phyloP scores from a whole-genome alignment of 2,888 invertebrate species.

The Acrobeloides nanus region DNA sequence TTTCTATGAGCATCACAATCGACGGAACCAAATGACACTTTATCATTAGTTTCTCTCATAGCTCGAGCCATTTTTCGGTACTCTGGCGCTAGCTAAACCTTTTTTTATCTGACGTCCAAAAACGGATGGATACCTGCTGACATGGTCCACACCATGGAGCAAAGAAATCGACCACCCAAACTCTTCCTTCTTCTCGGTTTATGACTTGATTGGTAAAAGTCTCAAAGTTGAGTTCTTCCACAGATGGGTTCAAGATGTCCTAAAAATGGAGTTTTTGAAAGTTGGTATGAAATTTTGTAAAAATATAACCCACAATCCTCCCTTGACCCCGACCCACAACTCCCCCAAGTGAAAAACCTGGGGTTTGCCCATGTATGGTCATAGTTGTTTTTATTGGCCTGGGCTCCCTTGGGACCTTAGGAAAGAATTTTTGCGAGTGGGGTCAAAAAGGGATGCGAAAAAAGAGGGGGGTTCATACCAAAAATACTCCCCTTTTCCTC shows the following conservation, averaged over 20 bases:
- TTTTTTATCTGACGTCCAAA: too few species aligned
- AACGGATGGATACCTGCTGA: slow-evolving; percentile 57
- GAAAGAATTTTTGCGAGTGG: too few species aligned
- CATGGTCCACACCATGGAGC: slow-evolving; percentile 73
- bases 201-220: slow-evolving; percentile 61
- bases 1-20: slow-evolving; percentile 64
- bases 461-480: too few species aligned
- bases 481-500: too few species aligned
- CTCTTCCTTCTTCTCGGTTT: slow-evolving; percentile 59
- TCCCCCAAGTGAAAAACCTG: too few species aligned
- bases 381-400: too few species aligned
- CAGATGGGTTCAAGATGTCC: slow-evolving; percentile 57
- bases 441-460: too few species aligned
- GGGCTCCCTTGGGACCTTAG: too few species aligned
- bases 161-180: slow-evolving; percentile 65
- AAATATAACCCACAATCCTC: too few species aligned
- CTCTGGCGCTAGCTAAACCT: slow-evolving; percentile 61
- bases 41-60: slow-evolving; percentile 23
- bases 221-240: slow-evolving; percentile 60
- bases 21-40: slow-evolving; percentile 63
- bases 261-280: slow-evolving; percentile 20
- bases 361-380: too few species aligned
- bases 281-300: too few species aligned
- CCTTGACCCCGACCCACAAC: too few species aligned
- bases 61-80: slow-evolving; percentile 63